Conservation (phyloP, 2,113 vertebrate genomes). For the Naja naja region DNA sequence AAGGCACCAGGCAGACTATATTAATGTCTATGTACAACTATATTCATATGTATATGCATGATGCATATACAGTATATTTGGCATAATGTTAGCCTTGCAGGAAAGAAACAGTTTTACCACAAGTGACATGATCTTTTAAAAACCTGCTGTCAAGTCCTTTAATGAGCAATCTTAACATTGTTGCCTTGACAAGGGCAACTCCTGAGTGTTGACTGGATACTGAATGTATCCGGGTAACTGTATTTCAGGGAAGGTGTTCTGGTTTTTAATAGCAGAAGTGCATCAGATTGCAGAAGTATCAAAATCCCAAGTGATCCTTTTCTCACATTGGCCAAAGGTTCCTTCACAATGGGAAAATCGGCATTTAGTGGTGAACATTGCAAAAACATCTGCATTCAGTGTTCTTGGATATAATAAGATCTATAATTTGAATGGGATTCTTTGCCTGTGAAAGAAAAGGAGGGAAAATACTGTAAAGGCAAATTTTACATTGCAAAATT, state of each 20-base stretch:
- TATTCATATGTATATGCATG: neutral
- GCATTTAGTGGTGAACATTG: neutral
- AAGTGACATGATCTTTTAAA: neutral
- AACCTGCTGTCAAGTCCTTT: slow-evolving; percentile 7
- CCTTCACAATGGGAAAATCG: neutral
- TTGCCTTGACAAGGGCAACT: neutral
- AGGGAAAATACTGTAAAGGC: neutral
- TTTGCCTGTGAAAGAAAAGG: neutral
- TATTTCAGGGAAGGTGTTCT: neutral
- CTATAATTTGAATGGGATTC: neutral
- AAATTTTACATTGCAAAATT: slow-evolving; percentile 38
- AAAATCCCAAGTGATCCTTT: neutral
- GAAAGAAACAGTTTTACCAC: neutral
- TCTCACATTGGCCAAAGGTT: neutral
- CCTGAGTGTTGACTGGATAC: slow-evolving; percentile 1
- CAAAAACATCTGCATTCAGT: too few relatives aligned
- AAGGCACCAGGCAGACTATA: neutral
- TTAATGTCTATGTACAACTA: neutral
- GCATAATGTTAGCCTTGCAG: neutral
- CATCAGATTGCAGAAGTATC: neutral
- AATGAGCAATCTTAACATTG: neutral
- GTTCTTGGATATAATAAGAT: neutral
- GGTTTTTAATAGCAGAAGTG: neutral
- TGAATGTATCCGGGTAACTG: neutral
- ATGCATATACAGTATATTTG: slow-evolving; percentile 11